Base-by-base conservation (phyloP, 2,113 vertebrate species). In the Ancistrus triradiatus region DNA sequence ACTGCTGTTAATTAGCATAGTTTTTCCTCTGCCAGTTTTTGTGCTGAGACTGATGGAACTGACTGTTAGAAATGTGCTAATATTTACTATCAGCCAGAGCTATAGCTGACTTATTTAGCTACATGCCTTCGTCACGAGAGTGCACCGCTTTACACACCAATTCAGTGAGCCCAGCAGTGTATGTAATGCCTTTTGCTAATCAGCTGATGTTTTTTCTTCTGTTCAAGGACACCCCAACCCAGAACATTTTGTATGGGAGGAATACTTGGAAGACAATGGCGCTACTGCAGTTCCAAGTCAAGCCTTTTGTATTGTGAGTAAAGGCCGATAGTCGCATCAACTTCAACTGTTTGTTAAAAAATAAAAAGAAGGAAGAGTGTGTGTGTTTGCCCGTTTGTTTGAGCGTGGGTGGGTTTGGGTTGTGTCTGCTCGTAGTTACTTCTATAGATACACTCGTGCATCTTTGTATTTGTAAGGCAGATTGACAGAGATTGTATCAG, bases 241-340 rank as follows among this genome's bases (percentile, higher is more conserved):
- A 44, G 89, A 88, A 78, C 75, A 56, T 62, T 94, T 95, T 73
- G 74, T 84, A 2, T 95, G 92, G 93, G 89, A 90, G 56, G 85
- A 88, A 2, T 93, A 95, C 65, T 81, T 94, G 66, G 86, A 90
- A 77, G 88, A 93, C 72, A 90, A 83, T 0, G 75, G 82, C 25
- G 84, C 87, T 3, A 78, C 80, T 17, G 88, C 91, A 47, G 89
- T 85, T 53, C 90, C 91, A 42, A 79, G 75, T 57, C 77, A 89
- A 70, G 88, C 86, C 1, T 95, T 95, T 78, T 86, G 83, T 72
- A 69, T 79, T 88, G 92, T 95, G 77, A 79, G 80, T 53, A 58
- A 18, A 14, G 27, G 27, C 24, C n/a, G 11, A 15, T n/a, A 13
- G 2, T 37, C 38, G 48, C 58, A 43, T 65, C 3, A 10, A 27